Conservation (phyloP, 1,140 invertebrate species). For the Drosophila novamexicana region DNA sequence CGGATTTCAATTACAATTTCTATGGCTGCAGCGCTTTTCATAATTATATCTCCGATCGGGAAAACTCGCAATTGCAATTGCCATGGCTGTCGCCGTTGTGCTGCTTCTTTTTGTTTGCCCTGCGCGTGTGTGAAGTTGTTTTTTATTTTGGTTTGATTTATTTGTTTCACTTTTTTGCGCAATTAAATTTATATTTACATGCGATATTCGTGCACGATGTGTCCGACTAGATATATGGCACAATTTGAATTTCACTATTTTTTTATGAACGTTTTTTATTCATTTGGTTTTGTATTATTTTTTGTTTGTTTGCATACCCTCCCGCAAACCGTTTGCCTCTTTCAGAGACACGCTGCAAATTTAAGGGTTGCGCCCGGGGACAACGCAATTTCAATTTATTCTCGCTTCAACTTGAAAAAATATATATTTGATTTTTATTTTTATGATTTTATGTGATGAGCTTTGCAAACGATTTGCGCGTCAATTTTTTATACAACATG, state of each 20-base stretch:
- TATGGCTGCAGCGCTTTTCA: conserved; percentile 38
- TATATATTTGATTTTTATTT: conserved; percentile 70
- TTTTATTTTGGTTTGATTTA: conserved; percentile 50
- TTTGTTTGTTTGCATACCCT: neutral
- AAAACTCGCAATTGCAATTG: conserved; percentile 12
- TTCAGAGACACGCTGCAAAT: conserved; percentile 17
- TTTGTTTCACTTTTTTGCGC: conserved; percentile 64
- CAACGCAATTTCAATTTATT: conserved; percentile 51
- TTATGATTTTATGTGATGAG: conserved; percentile 54
- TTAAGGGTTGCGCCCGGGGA: conserved; percentile 19
- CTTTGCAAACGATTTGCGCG: conserved; percentile 44
- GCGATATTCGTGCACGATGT: conserved; percentile 36
- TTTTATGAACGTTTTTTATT: neutral
- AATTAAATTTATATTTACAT: conserved; percentile 79
- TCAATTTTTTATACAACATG: conserved; percentile 32
- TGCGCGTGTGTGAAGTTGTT: conserved; percentile 24
- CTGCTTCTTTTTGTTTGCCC: conserved; percentile 6
- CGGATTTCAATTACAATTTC: conserved; percentile 66
- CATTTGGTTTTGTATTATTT: neutral
- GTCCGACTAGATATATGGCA: conserved; percentile 57
- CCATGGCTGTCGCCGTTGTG: conserved; percentile 5
- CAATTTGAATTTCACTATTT: conserved; percentile 30
- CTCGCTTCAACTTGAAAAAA: conserved; percentile 54
- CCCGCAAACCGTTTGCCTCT: conserved; percentile 1
- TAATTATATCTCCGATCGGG: conserved; percentile 52